Conservation (phyloP, 2,888 invertebrate species). For the Trissoscelio sp. region DNA sequence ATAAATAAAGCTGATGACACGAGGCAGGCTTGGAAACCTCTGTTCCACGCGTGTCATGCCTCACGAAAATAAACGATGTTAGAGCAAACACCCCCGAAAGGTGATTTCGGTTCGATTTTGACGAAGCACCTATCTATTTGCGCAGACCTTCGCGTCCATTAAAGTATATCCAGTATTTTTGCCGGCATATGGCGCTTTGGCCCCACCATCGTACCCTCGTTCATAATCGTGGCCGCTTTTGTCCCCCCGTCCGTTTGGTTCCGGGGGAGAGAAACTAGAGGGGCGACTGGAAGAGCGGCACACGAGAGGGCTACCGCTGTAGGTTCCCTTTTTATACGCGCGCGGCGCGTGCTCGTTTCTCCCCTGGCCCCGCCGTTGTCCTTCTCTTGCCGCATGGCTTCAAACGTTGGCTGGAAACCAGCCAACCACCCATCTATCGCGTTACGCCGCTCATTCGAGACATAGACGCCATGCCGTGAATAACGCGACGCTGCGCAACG, state of each 20-base stretch:
- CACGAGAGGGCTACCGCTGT: slow-evolving; percentile 71
- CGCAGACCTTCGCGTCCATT: slow-evolving; percentile 57
- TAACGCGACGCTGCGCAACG: slow-evolving; percentile 74
- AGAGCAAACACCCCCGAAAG: slow-evolving; percentile 44
- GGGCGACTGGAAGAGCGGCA: slow-evolving; percentile 67
- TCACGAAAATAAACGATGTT: slow-evolving; percentile 43
- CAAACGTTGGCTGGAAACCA: slow-evolving; percentile 75
- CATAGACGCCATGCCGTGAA: slow-evolving; percentile 82
- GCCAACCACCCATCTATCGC: slow-evolving; percentile 79
- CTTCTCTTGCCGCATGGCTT: slow-evolving; percentile 63
- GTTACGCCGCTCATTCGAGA: slow-evolving; percentile 79
- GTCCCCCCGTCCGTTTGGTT: slow-evolving; percentile 66
- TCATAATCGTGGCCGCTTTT: slow-evolving; percentile 60
- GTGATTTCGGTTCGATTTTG: slow-evolving; percentile 57
- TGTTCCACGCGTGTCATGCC: slow-evolving; percentile 31
- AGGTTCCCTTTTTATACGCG: slow-evolving; percentile 72
- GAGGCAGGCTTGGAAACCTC: background rate
- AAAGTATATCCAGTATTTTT: slow-evolving; percentile 68
- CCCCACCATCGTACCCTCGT: slow-evolving; percentile 71
- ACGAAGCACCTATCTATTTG: slow-evolving; percentile 61
- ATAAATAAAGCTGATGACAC: slow-evolving; percentile 51
- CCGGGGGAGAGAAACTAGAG: slow-evolving; percentile 74
- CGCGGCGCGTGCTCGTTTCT: slow-evolving; percentile 82
- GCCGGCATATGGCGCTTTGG: slow-evolving; percentile 75
- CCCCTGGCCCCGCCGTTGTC: slow-evolving; percentile 59